phyloP scores from a whole-genome alignment of 2,797 vertebrate genomes.

The Setipinna tenuifilis region DNA sequence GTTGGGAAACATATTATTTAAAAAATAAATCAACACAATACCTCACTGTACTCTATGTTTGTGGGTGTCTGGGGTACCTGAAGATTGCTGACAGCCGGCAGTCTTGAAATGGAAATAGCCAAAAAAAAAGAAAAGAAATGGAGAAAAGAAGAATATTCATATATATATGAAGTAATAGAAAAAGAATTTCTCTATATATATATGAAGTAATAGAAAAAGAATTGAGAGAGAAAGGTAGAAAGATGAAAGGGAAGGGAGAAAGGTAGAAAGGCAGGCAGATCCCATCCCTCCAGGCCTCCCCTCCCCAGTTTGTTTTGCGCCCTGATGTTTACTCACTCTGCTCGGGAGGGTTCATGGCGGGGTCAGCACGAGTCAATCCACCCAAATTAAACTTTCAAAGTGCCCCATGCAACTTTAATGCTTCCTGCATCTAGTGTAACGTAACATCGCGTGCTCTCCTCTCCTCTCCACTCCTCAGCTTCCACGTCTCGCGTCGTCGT shows the following conservation, averaged over 20 bases:
- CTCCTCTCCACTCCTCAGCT: neutral
- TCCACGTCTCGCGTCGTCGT: neutral
- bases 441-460: neutral
- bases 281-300: neutral
- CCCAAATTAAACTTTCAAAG: constrained; percentile 46
- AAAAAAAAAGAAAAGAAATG: neutral
- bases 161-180: neutral
- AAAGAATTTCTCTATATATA: neutral
- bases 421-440: constrained; percentile 19
- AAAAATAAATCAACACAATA: too few species aligned
- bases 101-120: neutral
- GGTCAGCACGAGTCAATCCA: constrained; percentile 47
- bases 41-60: too few species aligned
- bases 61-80: too few species aligned
- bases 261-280: neutral
- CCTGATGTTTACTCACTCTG: constrained; percentile 22
- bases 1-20: too few species aligned
- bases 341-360: constrained; percentile 38
- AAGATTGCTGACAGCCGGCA: too few species aligned
- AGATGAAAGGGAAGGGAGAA: constrained; percentile 2
- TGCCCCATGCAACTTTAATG: constrained; percentile 45
- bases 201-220: too few species aligned
- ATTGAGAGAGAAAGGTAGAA: neutral
- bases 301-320: neutral
- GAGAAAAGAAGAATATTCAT: neutral